These are phyloP conservation scores for Willowsia nigromaculata DNA, from an alignment of 2,888 invertebrate genomes.

Conservation along the genomic window DNA sequence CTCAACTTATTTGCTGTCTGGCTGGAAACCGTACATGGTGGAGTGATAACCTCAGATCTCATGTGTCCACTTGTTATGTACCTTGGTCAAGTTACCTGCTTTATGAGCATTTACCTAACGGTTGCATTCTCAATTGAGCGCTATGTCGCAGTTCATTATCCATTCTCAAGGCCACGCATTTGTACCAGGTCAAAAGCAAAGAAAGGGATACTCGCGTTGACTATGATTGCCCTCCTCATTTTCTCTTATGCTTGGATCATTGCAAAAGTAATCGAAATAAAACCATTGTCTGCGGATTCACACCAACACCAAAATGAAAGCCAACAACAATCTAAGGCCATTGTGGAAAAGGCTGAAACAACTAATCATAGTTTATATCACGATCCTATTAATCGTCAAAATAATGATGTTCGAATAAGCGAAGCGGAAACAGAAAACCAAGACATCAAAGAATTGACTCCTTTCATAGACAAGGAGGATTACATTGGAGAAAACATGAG, in stretches of 20 bases:
- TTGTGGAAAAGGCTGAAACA: too few relatives aligned
- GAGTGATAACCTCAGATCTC: slow-evolving; percentile 79
- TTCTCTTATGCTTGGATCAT: slow-evolving; percentile 77
- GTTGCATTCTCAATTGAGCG: slow-evolving; percentile 92
- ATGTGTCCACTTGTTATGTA: slow-evolving; percentile 89
- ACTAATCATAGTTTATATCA: too few relatives aligned
- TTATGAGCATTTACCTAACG: slow-evolving; percentile 91
- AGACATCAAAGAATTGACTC: too few relatives aligned
- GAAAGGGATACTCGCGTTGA: slow-evolving; percentile 83
- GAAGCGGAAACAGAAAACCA: too few relatives aligned
- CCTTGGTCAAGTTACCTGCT: slow-evolving; percentile 86
- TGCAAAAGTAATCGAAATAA: slow-evolving; percentile 56
- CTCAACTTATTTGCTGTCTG: slow-evolving; percentile 86
- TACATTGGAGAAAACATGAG: too few relatives aligned
- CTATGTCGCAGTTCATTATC: slow-evolving; percentile 89
- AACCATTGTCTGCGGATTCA: neutral
- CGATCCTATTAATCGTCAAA: too few relatives aligned
- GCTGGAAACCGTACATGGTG: slow-evolving; percentile 82
- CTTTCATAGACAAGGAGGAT: too few relatives aligned
- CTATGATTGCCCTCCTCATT: slow-evolving; percentile 78
- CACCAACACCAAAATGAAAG: neutral
- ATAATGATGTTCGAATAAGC: too few relatives aligned
- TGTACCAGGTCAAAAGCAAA: slow-evolving; percentile 88
- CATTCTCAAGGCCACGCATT: slow-evolving; percentile 84
- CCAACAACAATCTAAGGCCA: neutral